Conservation (phyloP, 2,797 vertebrate genomes). For the Dryobates pubescens region DNA sequence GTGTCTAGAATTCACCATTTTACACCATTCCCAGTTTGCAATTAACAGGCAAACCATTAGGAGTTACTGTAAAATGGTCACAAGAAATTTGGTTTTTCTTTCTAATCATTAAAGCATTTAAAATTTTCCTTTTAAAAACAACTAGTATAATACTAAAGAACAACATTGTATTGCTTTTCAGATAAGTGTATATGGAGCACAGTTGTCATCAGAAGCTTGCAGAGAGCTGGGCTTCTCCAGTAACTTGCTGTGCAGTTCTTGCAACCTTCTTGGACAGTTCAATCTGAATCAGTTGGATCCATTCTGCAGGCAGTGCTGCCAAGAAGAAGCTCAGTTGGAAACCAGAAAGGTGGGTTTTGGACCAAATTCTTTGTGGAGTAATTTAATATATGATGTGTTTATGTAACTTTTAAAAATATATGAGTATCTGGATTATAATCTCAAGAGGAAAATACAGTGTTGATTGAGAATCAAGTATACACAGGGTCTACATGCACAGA, state of each 20-base stretch:
- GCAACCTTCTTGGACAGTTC: constrained; percentile 94
- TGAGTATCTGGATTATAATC: neutral
- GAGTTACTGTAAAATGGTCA: neutral
- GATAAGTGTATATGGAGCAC: constrained; percentile 84
- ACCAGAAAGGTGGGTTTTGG: constrained; percentile 87
- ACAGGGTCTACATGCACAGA: neutral
- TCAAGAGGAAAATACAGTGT: neutral
- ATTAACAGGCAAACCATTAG: neutral
- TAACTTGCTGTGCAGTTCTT: constrained; percentile 96
- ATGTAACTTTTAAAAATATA: neutral
- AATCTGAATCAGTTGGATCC: constrained; percentile 87
- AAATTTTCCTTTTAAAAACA: neutral
- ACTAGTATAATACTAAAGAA: neutral
- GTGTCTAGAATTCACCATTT: neutral
- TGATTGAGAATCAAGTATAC: neutral
- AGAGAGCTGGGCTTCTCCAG: constrained; percentile 97
- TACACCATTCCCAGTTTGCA: neutral
- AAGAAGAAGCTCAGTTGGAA: constrained; percentile 94
- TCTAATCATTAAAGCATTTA: neutral
- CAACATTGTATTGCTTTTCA: constrained; percentile 66
- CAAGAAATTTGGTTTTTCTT: neutral
- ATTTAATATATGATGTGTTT: neutral
- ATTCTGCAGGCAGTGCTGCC: constrained; percentile 91
- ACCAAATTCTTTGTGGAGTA: neutral
- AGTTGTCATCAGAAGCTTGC: constrained; percentile 93